Evolutionary conservation across 2,888 invertebrate genomes (phyloP), one percentile per base, ranked within the genome.

Genomic region (Rhaphigaster nebulosa): DNA sequence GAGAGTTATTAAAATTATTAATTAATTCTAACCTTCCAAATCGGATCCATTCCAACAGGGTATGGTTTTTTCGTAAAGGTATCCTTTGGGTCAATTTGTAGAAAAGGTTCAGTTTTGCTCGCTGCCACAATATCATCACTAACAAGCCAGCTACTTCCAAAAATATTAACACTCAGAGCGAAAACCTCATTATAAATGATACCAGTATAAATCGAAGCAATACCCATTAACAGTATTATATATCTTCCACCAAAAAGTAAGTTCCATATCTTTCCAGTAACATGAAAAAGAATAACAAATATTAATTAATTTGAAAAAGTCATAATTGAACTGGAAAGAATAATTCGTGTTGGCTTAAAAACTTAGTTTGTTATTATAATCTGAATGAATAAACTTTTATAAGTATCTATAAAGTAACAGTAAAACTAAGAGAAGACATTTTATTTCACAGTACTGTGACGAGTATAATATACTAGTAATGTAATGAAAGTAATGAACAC

Each of bases 201-300:
- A 0, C 97, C 97, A 41, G 96, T 96, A 94, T 97, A 97, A 88
- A 96, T 95, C 8, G 96, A 96, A 93, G 97, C 97, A 91, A 95
- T 93, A 41, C 96, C 96, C 96, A 97, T 97, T 88, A 97, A 93
- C 87, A 96, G 94, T 92, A 97, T 96, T 87, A 97, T 96, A 93
- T 97, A 97, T 38, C 97, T 95, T 13, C 96, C 96, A 26, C 95
- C 95, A 93, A 96, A 96, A 94, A 97, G 96, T 90, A 96, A 96
- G 93, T 95, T 95, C 95, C 96, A 96, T 91, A 96, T 96, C 95
- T 84, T 26, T 26, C 18, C n/a, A 45, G 26, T 41, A 2, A 50
- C 45, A 96, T 93, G 89, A 93, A 93, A 90, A 91, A 34, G 87
- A 20, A 90, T 54, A 38, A 20, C 38, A 10, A 76, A 76, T 38